phyloP scores from a whole-genome alignment of 1,140 invertebrate genomes.

The Drosophila watanabei region DNA sequence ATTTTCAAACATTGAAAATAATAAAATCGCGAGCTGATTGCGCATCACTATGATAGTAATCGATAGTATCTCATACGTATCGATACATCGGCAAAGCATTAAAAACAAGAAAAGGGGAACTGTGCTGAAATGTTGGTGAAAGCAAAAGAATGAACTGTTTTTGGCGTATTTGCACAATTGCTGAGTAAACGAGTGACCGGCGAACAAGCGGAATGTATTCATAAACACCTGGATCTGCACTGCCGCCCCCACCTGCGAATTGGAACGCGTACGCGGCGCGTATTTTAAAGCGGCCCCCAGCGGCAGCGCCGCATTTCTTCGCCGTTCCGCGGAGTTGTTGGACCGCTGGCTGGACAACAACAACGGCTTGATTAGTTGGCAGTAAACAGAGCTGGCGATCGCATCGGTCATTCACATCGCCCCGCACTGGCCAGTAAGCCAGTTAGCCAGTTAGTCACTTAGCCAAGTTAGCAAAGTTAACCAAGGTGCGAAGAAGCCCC shows the following conservation, averaged over 20 bases:
- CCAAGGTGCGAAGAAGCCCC: conserved; percentile 15
- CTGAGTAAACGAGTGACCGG: conserved; percentile 22
- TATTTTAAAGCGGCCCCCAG: conserved; percentile 41
- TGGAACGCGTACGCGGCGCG: conserved; percentile 23
- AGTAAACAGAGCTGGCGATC: conserved; percentile 51
- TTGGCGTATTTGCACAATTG: conserved; percentile 33
- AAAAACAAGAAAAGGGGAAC: neutral
- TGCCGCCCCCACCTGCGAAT: conserved; percentile 30
- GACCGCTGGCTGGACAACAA: conserved; percentile 30
- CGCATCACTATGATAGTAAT: neutral
- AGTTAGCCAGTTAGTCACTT: neutral
- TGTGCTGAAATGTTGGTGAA: conserved; percentile 23
- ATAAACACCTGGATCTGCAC: conserved; percentile 37
- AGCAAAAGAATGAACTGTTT: conserved; percentile 24
- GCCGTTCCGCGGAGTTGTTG: conserved; percentile 23
- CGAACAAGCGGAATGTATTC: conserved; percentile 61
- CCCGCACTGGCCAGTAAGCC: conserved; percentile 6
- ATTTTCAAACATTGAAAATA: neutral
- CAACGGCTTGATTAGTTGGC: conserved; percentile 58
- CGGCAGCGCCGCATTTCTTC: conserved; percentile 21
- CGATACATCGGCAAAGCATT: conserved; percentile 1
- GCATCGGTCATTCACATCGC: conserved; percentile 49
- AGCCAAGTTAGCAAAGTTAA: neutral
- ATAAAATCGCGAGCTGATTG: too few relatives aligned
- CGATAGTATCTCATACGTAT: neutral